Evolutionary conservation across 2,797 vertebrate species (phyloP).

Genomic region (Tangara arthus): DNA sequence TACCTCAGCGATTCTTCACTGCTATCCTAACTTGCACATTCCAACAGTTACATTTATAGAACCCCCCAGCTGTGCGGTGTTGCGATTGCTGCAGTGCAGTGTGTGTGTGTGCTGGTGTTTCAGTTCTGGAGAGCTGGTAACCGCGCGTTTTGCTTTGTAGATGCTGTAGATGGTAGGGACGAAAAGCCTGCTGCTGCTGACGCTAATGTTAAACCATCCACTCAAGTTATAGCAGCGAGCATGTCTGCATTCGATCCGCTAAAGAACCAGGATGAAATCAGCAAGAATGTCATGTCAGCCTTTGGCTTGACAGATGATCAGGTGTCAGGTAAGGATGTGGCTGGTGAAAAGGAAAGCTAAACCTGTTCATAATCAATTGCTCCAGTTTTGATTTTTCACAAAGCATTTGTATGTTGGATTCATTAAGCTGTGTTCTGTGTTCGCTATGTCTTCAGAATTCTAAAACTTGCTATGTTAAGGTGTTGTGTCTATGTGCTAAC

Average conservation of each 20-base stretch:
- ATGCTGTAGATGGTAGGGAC: constrained; percentile 87
- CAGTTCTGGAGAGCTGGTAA: background rate
- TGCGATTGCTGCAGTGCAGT: background rate
- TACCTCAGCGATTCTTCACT: background rate
- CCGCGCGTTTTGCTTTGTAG: constrained; percentile 65
- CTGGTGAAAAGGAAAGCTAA: background rate
- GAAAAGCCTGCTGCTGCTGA: constrained; percentile 88
- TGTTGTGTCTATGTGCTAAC: background rate
- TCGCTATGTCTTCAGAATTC: background rate
- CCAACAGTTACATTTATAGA: background rate
- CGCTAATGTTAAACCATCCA: constrained; percentile 83
- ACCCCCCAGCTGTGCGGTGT: accelerated
- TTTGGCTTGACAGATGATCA: constrained; percentile 96
- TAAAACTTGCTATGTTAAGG: background rate
- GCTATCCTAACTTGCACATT: background rate
- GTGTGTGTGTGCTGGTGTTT: background rate
- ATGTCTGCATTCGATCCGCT: constrained; percentile 99
- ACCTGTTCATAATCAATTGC: background rate
- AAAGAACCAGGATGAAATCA: constrained; percentile 98
- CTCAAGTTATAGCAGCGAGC: constrained; percentile 96
- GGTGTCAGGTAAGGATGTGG: constrained; percentile 81
- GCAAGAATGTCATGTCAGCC: constrained; percentile 98
- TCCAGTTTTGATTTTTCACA: background rate
- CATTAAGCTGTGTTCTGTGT: background rate
- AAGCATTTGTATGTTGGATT: background rate